Conservation (phyloP, 2,113 vertebrate genomes). For the Agapornis roseicollis region DNA sequence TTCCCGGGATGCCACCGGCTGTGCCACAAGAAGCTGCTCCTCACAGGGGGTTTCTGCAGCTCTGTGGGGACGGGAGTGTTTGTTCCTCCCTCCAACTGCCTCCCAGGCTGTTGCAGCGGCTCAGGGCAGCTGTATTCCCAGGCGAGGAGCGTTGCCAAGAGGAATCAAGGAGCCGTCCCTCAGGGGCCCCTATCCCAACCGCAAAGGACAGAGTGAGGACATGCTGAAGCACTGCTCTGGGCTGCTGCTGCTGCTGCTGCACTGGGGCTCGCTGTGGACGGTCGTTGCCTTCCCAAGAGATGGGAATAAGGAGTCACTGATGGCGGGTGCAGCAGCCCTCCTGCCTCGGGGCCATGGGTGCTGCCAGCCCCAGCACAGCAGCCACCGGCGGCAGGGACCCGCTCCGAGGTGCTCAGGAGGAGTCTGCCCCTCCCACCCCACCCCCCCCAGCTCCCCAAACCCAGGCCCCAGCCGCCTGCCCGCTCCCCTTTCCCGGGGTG, state of each 20-base stretch:
- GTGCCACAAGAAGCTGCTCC: not conserved
- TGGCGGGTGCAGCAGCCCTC: not conserved
- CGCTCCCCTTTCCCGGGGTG: not conserved
- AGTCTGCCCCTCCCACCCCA: too few relatives aligned
- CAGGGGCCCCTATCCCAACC: not conserved
- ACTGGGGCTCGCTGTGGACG: not conserved
- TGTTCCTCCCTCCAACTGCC: not conserved
- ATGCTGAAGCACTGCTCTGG: not conserved
- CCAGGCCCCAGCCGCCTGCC: not conserved
- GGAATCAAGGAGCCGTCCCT: not conserved
- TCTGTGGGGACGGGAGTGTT: not conserved
- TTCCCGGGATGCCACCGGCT: not conserved
- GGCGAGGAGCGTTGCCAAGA: not conserved
- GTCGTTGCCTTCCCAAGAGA: not conserved
- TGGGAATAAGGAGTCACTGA: not conserved
- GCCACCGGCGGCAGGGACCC: not conserved
- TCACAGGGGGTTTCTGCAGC: not conserved
- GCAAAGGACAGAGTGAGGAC: accelerated
- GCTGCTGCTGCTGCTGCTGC: not conserved
- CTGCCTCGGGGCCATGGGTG: not conserved
- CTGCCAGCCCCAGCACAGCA: not conserved
- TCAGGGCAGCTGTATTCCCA: not conserved
- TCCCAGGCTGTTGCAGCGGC: not conserved
- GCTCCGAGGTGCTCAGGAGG: not conserved
- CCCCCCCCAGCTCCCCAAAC: not conserved